Conservation (phyloP, 1,140 invertebrate genomes). For the Agraylea sexmaculata region DNA sequence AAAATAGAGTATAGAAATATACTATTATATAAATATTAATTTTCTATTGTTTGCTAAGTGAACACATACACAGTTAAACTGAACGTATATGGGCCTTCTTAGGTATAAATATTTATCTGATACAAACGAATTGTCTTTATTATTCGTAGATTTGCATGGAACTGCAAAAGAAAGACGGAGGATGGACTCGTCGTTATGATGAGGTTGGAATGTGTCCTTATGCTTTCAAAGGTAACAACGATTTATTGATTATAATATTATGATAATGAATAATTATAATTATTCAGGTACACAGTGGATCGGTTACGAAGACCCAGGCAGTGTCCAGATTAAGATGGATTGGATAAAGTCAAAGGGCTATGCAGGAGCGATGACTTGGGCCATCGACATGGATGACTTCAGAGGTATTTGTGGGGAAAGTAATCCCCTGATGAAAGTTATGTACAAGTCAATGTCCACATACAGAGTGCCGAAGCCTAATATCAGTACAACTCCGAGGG, state of each 20-base stretch:
- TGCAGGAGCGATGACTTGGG: conserved; percentile 81
- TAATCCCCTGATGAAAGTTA: conserved; percentile 58
- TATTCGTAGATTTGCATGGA: conserved; percentile 61
- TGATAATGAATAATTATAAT: no score
- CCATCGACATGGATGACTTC: conserved; percentile 81
- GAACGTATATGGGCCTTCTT: no score
- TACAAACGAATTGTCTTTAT: background rate
- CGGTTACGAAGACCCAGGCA: conserved; percentile 74
- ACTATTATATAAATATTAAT: conserved; percentile 3
- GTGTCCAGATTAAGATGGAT: conserved; percentile 78
- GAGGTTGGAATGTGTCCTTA: conserved; percentile 71
- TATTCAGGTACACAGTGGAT: conserved; percentile 72
- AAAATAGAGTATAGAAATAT: conserved; percentile 3
- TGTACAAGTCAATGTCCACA: conserved; percentile 59
- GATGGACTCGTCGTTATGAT: conserved; percentile 76
- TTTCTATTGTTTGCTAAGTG: background rate
- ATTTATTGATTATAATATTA: no score
- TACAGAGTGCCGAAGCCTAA: conserved; percentile 62
- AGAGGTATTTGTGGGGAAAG: conserved; percentile 59
- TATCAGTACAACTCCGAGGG: conserved; percentile 54
- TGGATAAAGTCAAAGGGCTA: conserved; percentile 71
- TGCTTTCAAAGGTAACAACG: conserved; percentile 58
- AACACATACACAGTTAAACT: no score
- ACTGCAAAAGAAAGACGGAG: conserved; percentile 50
- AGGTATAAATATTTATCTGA: background rate